Conservation (phyloP, 2,888 invertebrate species). For the Tubiluchus corallicola region DNA sequence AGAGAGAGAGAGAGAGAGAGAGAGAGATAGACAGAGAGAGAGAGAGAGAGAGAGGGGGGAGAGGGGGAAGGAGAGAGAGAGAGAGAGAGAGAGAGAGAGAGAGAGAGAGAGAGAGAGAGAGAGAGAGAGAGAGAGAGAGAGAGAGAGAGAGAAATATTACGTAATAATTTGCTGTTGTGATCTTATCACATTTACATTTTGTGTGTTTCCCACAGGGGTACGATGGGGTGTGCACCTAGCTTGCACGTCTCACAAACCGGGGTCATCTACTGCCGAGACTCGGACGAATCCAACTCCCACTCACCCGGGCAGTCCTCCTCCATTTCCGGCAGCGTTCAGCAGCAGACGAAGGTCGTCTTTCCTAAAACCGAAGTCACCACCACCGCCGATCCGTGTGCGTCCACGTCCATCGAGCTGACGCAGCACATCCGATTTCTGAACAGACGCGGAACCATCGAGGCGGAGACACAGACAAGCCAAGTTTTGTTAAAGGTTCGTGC, state of each 20-base stretch:
- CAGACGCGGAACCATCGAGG: neutral
- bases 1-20: too few species aligned
- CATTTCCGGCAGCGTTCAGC: neutral
- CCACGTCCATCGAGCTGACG: neutral
- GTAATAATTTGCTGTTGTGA: too few species aligned
- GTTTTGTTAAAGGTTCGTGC: neutral
- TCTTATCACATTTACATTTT: too few species aligned
- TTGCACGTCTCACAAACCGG: neutral
- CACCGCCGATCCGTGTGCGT: neutral
- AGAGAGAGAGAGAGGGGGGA: too few species aligned
- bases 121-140: too few species aligned
- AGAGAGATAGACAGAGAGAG: too few species aligned
- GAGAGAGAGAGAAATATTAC: too few species aligned
- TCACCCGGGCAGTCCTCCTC: neutral
- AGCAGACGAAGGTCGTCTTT: neutral
- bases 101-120: too few species aligned
- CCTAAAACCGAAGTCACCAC: neutral
- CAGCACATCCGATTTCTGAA: neutral
- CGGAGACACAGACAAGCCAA: conserved; percentile 1
- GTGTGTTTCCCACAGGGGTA: too few species aligned
- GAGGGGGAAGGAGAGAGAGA: too few species aligned
- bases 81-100: too few species aligned
- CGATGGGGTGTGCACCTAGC: neutral
- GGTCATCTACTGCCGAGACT: neutral
- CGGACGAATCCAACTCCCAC: neutral